Evolutionary conservation across 2,113 vertebrate species (phyloP), one percentile per base, ranked within the genome.

Genomic region (Rhynchomys soricoides): DNA sequence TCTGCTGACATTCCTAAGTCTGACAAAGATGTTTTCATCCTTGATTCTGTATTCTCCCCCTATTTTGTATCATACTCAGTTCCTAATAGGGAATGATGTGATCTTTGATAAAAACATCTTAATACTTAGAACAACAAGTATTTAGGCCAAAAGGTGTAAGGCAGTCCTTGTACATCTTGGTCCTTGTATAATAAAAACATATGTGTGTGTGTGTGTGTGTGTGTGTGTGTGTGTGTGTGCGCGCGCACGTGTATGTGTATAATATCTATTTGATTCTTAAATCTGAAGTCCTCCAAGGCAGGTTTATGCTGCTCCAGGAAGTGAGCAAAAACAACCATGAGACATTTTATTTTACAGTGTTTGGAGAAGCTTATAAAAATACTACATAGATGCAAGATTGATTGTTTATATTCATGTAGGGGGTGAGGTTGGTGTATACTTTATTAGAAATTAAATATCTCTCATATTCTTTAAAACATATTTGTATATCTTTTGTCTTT

Each of bases 291-390:
- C 48, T 82, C 45, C 9, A 82, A 77, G 73, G 43, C 1, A 91
- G 83, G 59, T 62, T 90, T 86, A 82, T 24, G 89, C 37, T 7
- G 3, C 34, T 59, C 19, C 37, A 89, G 40, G 82, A 62, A 77
- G 88, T 62, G 37, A 90, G 6, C 75, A 31, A 77, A 89, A 93
- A 77, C 15, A 34, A 21, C 29, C 59, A 82, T 55, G 1, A 85
- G 62, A 55, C 70, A 71, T 74, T 95, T 86, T 16, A 52, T 40
- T 89, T 93, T 94, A 96, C 52, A 48, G 21, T 88, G 8, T 2
- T 45, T 96, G 1, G 45, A 68, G 37, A 68, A 74, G 68, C 90
- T 86, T 93, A 74, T 74, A 43, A 89, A 82, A 96, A 85, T 55
- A 48, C 29, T 93, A n/a, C 19, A 45, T 2, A 50, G 6, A 9